Base-by-base conservation (phyloP, 2,888 invertebrate genomes). In the Pimpla rufipes region DNA sequence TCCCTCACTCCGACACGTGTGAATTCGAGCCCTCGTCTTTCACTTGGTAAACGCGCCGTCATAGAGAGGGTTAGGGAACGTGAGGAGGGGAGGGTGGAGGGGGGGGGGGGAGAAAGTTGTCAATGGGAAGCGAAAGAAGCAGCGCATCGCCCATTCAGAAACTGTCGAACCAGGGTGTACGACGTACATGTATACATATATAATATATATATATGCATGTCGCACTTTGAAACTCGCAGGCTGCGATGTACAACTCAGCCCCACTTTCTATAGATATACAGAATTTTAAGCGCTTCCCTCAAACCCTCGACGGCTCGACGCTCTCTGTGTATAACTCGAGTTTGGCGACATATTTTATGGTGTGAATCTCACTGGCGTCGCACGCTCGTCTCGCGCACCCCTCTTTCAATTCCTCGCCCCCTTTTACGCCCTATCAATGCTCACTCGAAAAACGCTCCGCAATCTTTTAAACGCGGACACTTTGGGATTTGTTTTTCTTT, bases 1-100 rank as follows among this genome's bases (percentile, higher is more conserved):
- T 76, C 70, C 64, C 67, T 64, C 64, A 62, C 71, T 71, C 21
- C 71, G 35, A 77, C 81, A 77, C 76, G 81, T 81, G 75, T 67
- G 62, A 37, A 16, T 77, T 67, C 76, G 67, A 76, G 71, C 76
- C 67, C 76, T 71, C 81, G 71, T 81, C 76, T 81, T 81, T 81
- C 81, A 81, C 81, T 77, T 71, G 81, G 71, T 81, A 81, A 81
- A 81, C 81, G 55, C 55, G 81, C 71, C 81, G 81, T 76, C 8
- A 2, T 8, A 11, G n/a, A 45, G 13, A 13, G n/a, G 11, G 55
- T 6, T 1, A 23, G 55, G 21, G 55, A 10, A 37, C 3, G 50
- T 6, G 42, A 45, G 81, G 71, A 75, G 76, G 79, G 66, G 79
- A 66, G n/a, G 7, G 57, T 0, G 8, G n/a, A 5, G n/a, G 47